Conservation (phyloP, 2,888 invertebrate genomes). For the Oscheius myriophilus region DNA sequence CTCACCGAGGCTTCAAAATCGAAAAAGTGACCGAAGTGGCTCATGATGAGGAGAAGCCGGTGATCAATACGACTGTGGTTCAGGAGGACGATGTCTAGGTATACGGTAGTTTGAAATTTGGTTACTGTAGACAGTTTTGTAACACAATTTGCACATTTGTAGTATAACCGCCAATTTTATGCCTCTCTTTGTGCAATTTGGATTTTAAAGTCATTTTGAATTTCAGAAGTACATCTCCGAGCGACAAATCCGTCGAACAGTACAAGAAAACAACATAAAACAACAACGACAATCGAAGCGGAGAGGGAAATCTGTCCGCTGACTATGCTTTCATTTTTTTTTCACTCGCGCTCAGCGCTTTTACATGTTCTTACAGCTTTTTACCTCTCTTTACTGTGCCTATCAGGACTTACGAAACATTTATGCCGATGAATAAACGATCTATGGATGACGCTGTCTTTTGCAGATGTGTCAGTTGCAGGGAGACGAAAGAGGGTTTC, state of each 20-base stretch:
- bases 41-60: slow-evolving; percentile 21
- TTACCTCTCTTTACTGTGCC: too few species aligned
- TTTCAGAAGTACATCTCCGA: slow-evolving; percentile 25
- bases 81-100: slow-evolving; percentile 32
- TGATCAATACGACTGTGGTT: slow-evolving; percentile 23
- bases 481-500: too few species aligned
- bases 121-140: neutral
- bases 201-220: too few species aligned
- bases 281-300: slow-evolving; percentile 2
- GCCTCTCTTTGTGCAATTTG: too few species aligned
- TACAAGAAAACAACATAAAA: slow-evolving; percentile 30
- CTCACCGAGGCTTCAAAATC: slow-evolving; percentile 31
- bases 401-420: too few species aligned
- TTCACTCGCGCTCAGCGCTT: too few species aligned
- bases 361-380: too few species aligned
- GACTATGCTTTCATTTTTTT: slow-evolving; percentile 5
- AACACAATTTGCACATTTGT: neutral
- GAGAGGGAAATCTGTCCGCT: slow-evolving; percentile 11
- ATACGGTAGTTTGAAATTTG: slow-evolving; percentile 6
- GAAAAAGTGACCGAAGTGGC: slow-evolving; percentile 29
- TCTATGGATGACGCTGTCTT: too few species aligned
- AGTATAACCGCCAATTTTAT: neutral
- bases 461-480: too few species aligned
- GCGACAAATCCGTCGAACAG: slow-evolving; percentile 23
- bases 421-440: too few species aligned